Evolutionary conservation across 2,797 vertebrate genomes (phyloP).

Genomic region (Percopsis omiscomaycus): DNA sequence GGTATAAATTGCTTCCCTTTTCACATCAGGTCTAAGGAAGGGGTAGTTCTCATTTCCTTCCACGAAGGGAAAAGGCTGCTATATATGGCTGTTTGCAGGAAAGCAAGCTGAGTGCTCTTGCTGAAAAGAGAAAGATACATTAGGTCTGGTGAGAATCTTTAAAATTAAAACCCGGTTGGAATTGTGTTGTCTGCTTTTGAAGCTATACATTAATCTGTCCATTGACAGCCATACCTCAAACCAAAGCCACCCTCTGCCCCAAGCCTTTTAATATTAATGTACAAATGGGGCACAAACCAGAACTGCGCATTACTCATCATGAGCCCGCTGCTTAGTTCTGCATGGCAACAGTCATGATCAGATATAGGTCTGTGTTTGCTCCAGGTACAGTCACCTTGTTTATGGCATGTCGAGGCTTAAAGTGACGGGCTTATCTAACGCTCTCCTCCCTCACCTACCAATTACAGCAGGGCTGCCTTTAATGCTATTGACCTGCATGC

Average conservation of each 20-base stretch:
- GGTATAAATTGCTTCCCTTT: background rate
- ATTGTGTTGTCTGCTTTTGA: conserved; percentile 29
- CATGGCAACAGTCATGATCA: conserved; percentile 66
- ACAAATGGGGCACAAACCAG: conserved; percentile 59
- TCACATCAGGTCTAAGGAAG: background rate
- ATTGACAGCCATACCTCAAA: conserved; percentile 54
- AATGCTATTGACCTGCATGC: conserved; percentile 68
- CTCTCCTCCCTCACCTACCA: conserved; percentile 56
- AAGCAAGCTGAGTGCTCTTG: conserved; percentile 49
- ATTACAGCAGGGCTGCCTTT: conserved; percentile 67
- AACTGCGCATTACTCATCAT: conserved; percentile 64
- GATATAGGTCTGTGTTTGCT: conserved; percentile 42
- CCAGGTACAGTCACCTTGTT: conserved; percentile 44
- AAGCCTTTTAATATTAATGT: conserved; percentile 68
- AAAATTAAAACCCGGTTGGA: conserved; percentile 13
- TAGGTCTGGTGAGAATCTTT: conserved; percentile 9
- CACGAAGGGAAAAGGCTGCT: conserved; percentile 48
- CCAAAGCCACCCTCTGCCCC: conserved; percentile 8
- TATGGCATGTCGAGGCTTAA: conserved; percentile 60
- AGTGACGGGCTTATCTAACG: conserved; percentile 70
- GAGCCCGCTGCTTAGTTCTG: conserved; percentile 50
- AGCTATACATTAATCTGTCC: conserved; percentile 44
- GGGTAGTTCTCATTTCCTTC: conserved; percentile 37
- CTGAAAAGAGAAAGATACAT: conserved; percentile 16
- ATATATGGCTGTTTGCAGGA: conserved; percentile 64